Conservation (phyloP, 92 coral and sea anemone species). For the Actinernus sp. region DNA sequence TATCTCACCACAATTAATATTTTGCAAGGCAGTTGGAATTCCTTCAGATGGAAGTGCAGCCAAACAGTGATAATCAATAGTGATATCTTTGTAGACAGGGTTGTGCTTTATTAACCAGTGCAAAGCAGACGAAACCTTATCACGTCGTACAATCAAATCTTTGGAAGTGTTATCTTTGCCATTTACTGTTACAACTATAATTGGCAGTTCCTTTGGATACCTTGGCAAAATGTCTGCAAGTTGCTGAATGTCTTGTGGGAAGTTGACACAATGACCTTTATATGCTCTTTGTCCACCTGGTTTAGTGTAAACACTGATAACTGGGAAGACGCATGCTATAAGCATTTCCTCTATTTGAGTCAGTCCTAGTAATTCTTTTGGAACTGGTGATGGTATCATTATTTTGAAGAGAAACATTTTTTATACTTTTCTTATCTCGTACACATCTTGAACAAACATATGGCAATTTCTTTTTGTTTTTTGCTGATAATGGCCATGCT, state of each 20-base stretch:
- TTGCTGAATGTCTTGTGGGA: too few species aligned
- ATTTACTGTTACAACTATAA: conserved; percentile 41
- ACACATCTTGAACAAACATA: too few species aligned
- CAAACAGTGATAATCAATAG: conserved; percentile 52
- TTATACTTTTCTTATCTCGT: conserved; percentile 43
- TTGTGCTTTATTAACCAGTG: conserved; percentile 68
- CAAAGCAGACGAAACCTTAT: conserved; percentile 55
- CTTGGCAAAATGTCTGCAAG: too few species aligned
- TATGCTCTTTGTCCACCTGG: too few species aligned
- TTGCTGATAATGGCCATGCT: conserved; percentile 27
- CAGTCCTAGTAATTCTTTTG: conserved; percentile 66
- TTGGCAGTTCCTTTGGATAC: conserved; percentile 63
- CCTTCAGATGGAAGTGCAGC: conserved; percentile 52
- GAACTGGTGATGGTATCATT: conserved; percentile 69
- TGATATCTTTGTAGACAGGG: conserved; percentile 58
- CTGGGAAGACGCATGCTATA: conserved; percentile 70
- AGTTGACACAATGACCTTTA: too few species aligned
- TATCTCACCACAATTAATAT: conserved; percentile 23
- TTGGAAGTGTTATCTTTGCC: too few species aligned
- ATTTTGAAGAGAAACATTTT: conserved; percentile 69
- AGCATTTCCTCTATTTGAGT: conserved; percentile 81
- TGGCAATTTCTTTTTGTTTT: conserved; percentile 7
- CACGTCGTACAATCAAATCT: conserved; percentile 58
- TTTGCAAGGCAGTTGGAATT: conserved; percentile 41
- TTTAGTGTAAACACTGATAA: conserved; percentile 65